These are phyloP conservation scores for Lochmaea capreae DNA, from an alignment of 2,888 invertebrate species.

Conservation along the genomic window DNA sequence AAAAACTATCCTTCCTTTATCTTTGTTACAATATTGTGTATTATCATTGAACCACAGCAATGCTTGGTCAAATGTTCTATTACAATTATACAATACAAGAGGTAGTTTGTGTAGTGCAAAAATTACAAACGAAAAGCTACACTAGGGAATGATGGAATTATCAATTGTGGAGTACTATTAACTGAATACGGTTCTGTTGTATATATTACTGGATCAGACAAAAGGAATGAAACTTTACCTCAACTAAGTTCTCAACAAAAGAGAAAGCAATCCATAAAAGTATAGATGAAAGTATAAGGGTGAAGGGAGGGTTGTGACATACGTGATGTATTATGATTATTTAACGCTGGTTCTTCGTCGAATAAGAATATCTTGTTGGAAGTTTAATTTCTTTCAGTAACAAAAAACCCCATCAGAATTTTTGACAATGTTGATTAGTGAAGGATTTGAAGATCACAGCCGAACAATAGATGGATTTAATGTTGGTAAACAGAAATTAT, in stretches of 20 bases:
- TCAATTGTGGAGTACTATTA: neutral
- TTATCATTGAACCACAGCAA: no score
- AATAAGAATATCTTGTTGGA: conserved; percentile 19
- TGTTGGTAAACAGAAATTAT: no score
- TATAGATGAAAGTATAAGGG: conserved; percentile 18
- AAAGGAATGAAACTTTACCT: conserved; percentile 32
- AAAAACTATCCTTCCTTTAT: no score
- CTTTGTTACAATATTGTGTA: no score
- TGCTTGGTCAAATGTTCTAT: no score
- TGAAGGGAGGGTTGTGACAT: conserved; percentile 24
- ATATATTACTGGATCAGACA: conserved; percentile 13
- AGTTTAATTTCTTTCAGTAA: conserved; percentile 11
- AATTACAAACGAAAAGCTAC: neutral
- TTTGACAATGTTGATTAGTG: neutral
- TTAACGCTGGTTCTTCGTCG: conserved; percentile 4
- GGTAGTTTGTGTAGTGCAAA: no score
- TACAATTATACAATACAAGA: no score
- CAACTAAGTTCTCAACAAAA: conserved; percentile 20
- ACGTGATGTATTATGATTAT: conserved; percentile 27
- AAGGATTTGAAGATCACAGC: no score
- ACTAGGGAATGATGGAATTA: neutral
- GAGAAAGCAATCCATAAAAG: conserved; percentile 25
- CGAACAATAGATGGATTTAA: no score
- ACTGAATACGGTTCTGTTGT: neutral
- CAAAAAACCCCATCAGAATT: neutral